Conservation (phyloP, 2,888 invertebrate genomes). For the Rhabditophanes sp. region DNA sequence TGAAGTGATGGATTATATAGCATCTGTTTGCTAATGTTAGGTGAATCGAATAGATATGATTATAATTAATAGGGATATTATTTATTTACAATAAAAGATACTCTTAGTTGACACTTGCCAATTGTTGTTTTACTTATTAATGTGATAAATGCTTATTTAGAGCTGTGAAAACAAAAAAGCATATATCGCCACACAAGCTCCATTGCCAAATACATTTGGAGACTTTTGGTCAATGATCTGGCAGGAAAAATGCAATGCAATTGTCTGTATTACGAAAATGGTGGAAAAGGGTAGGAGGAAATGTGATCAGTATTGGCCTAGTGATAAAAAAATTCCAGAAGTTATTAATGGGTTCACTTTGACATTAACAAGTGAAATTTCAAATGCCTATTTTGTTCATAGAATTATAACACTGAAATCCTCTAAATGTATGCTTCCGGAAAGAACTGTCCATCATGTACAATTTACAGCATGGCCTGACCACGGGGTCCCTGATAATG, state of each 20-base stretch:
- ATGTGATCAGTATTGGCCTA: constrained; percentile 41
- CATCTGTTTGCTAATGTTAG: too few species aligned
- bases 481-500: constrained; percentile 19
- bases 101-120: too few species aligned
- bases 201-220: constrained; percentile 36
- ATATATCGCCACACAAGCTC: constrained; percentile 42
- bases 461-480: constrained; percentile 40
- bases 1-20: too few species aligned
- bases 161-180: constrained; percentile 28
- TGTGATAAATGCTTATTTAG: constrained; percentile 8
- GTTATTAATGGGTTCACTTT: constrained; percentile 21
- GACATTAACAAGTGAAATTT: constrained; percentile 19
- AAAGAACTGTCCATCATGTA: constrained; percentile 33
- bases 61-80: too few species aligned
- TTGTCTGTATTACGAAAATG: constrained; percentile 39
- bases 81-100: too few species aligned
- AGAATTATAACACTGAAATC: constrained; percentile 23
- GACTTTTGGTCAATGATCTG: constrained; percentile 31
- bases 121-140: too few species aligned
- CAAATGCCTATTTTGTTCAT: constrained; percentile 29
- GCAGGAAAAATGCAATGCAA: constrained; percentile 35
- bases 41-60: too few species aligned
- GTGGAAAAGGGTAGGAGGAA: constrained; percentile 38
- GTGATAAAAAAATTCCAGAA: constrained; percentile 12
- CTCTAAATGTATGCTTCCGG: constrained; percentile 21